Conservation (phyloP, 2,888 invertebrate species). For the Folsomia manolachei region DNA sequence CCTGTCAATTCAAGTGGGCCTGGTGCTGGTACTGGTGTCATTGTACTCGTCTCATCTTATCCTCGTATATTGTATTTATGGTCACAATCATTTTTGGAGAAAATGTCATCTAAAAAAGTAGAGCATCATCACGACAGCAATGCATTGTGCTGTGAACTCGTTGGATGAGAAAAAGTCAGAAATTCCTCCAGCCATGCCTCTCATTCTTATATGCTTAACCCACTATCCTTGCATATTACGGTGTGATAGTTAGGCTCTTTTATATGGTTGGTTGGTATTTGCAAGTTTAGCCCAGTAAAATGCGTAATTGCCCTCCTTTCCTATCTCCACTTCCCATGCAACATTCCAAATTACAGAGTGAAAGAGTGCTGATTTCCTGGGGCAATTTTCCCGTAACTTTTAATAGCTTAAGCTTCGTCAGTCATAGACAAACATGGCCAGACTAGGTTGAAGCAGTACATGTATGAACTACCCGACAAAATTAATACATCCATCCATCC, state of each 20-base stretch:
- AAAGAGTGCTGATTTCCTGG: constrained; percentile 20
- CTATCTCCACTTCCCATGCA: background rate
- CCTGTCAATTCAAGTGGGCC: background rate
- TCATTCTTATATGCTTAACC: no score
- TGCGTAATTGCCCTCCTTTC: background rate
- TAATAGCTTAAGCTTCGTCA: constrained; percentile 9
- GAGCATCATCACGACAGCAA: background rate
- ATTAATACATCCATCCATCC: constrained; percentile 14
- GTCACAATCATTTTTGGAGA: background rate
- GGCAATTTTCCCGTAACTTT: constrained; percentile 19
- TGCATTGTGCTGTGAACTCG: background rate
- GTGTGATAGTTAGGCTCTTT: background rate
- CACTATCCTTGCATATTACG: background rate
- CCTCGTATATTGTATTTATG: background rate
- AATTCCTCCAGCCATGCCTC: background rate
- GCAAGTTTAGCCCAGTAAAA: background rate
- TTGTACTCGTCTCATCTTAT: no score
- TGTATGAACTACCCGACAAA: no score
- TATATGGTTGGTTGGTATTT: background rate
- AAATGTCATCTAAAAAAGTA: background rate
- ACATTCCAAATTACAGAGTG: constrained; percentile 20
- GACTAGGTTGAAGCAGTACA: no score
- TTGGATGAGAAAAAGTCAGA: background rate
- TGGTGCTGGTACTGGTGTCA: no score
- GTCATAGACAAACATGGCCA: background rate